Conservation (phyloP, 2,888 invertebrate genomes). For the Scaptodrosophila latifasciaeformis region DNA sequence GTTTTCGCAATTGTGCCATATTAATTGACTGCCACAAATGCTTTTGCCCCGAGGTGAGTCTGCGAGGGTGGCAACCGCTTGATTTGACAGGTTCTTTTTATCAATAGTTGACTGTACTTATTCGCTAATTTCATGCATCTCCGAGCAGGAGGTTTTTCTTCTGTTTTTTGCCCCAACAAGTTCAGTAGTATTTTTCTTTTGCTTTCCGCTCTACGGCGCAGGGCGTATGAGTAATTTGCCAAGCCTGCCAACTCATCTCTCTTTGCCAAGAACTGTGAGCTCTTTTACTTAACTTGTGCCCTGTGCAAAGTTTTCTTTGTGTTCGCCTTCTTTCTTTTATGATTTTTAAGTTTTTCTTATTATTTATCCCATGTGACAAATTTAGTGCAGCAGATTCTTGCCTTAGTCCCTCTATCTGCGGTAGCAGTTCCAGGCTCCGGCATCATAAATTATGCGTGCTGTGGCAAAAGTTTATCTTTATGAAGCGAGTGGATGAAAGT, state of each 20-base stretch:
- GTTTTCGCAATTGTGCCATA: constrained; percentile 1
- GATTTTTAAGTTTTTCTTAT: constrained; percentile 39
- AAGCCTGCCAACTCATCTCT: background rate
- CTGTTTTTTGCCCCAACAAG: background rate
- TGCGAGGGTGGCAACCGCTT: too few relatives aligned
- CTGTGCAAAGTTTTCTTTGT: constrained; percentile 38
- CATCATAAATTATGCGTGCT: constrained; percentile 53
- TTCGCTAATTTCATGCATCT: constrained; percentile 49
- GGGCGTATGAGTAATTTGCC: constrained; percentile 56
- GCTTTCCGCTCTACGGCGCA: constrained; percentile 18
- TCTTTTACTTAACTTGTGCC: constrained; percentile 1
- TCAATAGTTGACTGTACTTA: background rate
- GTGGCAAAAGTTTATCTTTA: constrained; percentile 26
- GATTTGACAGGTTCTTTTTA: background rate
- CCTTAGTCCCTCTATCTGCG: constrained; percentile 15
- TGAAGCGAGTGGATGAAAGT: constrained; percentile 34
- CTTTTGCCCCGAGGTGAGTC: background rate
- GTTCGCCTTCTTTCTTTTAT: constrained; percentile 1
- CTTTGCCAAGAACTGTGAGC: too few relatives aligned
- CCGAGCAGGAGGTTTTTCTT: background rate
- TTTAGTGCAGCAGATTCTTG: constrained; percentile 59
- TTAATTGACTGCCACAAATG: constrained; percentile 2
- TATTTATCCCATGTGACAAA: constrained; percentile 72
- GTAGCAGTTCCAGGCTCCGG: background rate
- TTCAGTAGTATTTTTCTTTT: too few relatives aligned